These are phyloP conservation scores for Sebastes iracundus DNA, from an alignment of 2,797 vertebrate species.

Conservation along the genomic window DNA sequence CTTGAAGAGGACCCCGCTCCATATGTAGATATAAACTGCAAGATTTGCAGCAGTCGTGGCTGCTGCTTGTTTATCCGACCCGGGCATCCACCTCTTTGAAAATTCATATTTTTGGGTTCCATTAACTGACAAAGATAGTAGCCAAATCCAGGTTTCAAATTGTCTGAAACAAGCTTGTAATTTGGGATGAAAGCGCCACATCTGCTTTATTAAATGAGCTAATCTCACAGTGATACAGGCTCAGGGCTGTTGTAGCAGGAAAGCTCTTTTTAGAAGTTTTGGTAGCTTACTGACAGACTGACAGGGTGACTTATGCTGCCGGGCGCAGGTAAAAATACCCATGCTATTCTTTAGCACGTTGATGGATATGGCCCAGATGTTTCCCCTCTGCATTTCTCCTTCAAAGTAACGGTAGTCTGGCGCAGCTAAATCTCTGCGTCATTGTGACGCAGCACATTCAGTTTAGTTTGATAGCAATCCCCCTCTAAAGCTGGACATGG, in stretches of 20 bases:
- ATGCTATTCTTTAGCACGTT: conserved; percentile 6
- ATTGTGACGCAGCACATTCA: background rate
- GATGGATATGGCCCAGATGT: conserved; percentile 41
- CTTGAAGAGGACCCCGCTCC: too few relatives aligned
- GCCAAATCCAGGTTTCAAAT: background rate
- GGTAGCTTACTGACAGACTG: conserved; percentile 1
- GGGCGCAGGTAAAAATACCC: conserved; percentile 29
- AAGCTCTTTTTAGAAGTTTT: conserved; percentile 8
- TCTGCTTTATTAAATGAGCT: background rate
- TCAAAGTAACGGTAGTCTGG: background rate
- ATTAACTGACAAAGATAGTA: background rate
- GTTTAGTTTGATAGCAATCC: background rate
- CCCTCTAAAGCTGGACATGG: background rate
- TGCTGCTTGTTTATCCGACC: background rate
- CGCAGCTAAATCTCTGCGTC: conserved; percentile 4
- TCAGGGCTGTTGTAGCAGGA: background rate
- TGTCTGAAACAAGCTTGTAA: background rate
- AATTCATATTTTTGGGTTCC: background rate
- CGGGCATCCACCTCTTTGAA: background rate
- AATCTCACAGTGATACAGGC: background rate
- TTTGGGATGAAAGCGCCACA: background rate
- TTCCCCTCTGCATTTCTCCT: background rate
- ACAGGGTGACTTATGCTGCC: conserved; percentile 33
- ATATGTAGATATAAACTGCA: too few relatives aligned
- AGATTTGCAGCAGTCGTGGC: background rate